Conservation (phyloP, 2,888 invertebrate genomes). For the Gryllus longicercus region DNA sequence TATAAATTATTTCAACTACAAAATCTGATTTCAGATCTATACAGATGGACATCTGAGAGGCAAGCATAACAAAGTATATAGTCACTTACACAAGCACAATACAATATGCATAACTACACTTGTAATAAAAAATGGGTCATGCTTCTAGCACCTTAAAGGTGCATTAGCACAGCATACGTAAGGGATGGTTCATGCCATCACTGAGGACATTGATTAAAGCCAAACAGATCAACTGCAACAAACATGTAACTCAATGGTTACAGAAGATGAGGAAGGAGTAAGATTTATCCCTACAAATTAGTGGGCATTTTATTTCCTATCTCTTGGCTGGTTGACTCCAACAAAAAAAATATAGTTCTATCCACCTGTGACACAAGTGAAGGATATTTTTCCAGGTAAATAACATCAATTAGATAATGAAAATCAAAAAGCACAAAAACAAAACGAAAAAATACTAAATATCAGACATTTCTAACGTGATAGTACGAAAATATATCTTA, state of each 20-base stretch:
- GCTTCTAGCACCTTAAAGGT: neutral
- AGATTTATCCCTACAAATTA: too few species aligned
- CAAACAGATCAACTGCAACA: conserved; percentile 2
- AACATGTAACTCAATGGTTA: neutral
- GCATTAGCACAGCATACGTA: neutral
- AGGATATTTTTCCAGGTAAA: too few species aligned
- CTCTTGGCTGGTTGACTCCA: conserved; percentile 2
- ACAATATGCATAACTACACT: neutral
- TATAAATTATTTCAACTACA: neutral
- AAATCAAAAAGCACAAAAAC: too few species aligned
- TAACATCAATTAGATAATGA: too few species aligned
- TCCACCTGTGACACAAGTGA: too few species aligned
- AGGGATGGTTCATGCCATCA: neutral
- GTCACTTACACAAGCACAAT: neutral
- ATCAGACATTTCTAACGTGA: too few species aligned
- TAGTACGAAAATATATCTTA: too few species aligned
- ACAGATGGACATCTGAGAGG: neutral
- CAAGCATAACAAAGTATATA: neutral
- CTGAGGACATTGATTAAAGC: neutral
- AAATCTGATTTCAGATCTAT: neutral
- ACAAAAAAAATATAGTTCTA: neutral
- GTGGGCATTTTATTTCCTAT: too few species aligned
- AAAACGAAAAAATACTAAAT: too few species aligned
- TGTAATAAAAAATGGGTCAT: neutral
- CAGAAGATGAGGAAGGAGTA: neutral